A percentile compares a stretch with the other conserved stretches of the same genome.
Evolutionary conservation across 1,140 invertebrate genomes (phyloP).

Genomic region (Drosophila bipectinata): DNA sequence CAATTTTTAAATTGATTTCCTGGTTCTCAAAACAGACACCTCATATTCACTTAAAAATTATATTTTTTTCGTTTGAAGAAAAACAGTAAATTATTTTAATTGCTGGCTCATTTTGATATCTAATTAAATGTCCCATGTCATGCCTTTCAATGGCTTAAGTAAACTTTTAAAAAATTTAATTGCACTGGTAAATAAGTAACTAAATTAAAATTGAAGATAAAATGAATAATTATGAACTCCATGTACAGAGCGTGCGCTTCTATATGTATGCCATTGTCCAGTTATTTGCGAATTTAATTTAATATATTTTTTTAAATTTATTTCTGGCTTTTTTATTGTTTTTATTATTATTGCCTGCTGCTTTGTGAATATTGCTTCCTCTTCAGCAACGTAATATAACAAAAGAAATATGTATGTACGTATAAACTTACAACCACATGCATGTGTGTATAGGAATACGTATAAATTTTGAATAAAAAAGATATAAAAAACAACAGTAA

Average conservation of each 20-base stretch:
- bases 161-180: constrained; percentile 39
- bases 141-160: constrained; percentile 35
- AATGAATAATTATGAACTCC: constrained; percentile 64
- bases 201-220: constrained; percentile 52
- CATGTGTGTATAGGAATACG: constrained; percentile 5
- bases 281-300: neutral
- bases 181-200: constrained; percentile 13
- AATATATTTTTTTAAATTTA: constrained; percentile 20
- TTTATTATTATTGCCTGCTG: constrained; percentile 56
- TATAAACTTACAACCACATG: constrained; percentile 7
- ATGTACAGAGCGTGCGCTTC: constrained; percentile 29
- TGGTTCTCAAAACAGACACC: neutral
- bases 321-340: constrained; percentile 45
- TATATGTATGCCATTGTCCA: neutral
- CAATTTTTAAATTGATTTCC: neutral
- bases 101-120: constrained; percentile 30
- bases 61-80: neutral
- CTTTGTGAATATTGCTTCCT: constrained; percentile 70
- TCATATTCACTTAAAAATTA: neutral
- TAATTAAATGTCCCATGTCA: constrained; percentile 64
- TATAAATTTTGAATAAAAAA: constrained; percentile 53
- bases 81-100: constrained; percentile 55
- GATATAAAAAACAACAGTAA: constrained; percentile 63
- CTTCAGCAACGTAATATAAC: constrained; percentile 73
- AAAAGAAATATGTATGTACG: constrained; percentile 43